These are phyloP conservation scores for Euwallacea fornicatus DNA, from an alignment of 1,140 invertebrate species.

Conservation along the genomic window DNA sequence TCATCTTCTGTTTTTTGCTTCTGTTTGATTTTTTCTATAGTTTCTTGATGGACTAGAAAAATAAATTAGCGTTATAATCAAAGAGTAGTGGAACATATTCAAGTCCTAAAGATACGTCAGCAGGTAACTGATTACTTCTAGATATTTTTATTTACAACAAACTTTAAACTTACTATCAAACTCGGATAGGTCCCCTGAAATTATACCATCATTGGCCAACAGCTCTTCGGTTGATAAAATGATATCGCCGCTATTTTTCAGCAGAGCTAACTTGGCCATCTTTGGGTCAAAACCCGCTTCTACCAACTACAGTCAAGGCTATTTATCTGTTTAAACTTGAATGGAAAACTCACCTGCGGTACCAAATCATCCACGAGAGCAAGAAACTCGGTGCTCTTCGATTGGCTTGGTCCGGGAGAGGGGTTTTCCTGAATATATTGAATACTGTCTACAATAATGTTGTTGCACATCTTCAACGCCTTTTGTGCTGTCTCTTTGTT, in stretches of 20 bases:
- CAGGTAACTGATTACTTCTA: background rate
- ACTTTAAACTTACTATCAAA: conserved; percentile 34
- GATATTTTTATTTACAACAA: conserved; percentile 6
- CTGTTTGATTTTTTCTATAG: conserved; percentile 38
- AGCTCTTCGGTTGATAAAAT: conserved; percentile 61
- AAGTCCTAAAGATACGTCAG: background rate
- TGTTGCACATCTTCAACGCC: conserved; percentile 67
- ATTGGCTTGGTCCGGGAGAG: conserved; percentile 49
- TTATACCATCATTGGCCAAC: conserved; percentile 50
- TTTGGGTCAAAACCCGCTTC: conserved; percentile 64
- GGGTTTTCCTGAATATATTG: conserved; percentile 65
- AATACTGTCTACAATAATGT: conserved; percentile 66
- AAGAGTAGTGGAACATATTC: background rate
- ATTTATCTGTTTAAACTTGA: background rate
- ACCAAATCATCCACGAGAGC: conserved; percentile 55
- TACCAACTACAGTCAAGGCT: conserved; percentile 51
- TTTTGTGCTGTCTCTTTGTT: conserved; percentile 56
- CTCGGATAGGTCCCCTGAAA: conserved; percentile 44
- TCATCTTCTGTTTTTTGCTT: conserved; percentile 41
- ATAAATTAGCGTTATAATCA: background rate
- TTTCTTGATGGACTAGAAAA: conserved; percentile 34
- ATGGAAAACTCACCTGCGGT: conserved; percentile 42
- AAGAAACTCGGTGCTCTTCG: conserved; percentile 49
- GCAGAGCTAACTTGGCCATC: conserved; percentile 59
- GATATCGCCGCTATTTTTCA: conserved; percentile 59